Conservation (phyloP, 2,888 invertebrate genomes). For the Syrista parreyssii region DNA sequence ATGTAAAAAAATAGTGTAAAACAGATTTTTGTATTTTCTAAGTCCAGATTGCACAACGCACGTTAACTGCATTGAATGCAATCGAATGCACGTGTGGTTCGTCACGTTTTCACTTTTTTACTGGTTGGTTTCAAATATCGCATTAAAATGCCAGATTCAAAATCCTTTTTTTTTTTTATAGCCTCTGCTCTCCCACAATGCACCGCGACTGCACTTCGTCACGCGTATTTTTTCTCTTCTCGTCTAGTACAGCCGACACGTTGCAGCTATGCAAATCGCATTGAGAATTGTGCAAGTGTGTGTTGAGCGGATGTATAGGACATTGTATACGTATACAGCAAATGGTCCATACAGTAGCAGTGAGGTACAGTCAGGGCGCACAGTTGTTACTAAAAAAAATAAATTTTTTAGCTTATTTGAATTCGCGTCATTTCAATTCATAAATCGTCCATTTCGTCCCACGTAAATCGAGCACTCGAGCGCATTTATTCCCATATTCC, state of each 20-base stretch:
- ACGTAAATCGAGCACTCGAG: not conserved
- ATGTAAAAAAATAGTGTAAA: not conserved
- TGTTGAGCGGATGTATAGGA: no score
- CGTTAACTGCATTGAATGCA: no score
- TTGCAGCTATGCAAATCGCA: no score
- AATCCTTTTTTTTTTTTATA: not conserved
- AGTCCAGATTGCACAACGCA: not conserved
- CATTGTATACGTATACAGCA: no score
- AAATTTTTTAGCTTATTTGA: not conserved
- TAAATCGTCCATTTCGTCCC: not conserved
- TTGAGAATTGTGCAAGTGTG: not conserved
- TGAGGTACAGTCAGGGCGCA: not conserved
- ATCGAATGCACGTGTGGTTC: not conserved
- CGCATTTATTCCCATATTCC: not conserved
- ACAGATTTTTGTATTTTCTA: not conserved
- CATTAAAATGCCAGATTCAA: not conserved
- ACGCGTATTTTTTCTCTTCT: not conserved
- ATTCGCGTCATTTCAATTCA: not conserved
- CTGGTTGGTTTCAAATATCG: not conserved
- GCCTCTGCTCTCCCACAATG: not conserved
- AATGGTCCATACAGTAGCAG: no score
- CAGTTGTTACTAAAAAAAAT: not conserved
- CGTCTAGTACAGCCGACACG: not conserved
- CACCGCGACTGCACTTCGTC: not conserved
- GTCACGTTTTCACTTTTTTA: not conserved